Conservation (phyloP, 2,113 vertebrate species). For the Rattus rattus region DNA sequence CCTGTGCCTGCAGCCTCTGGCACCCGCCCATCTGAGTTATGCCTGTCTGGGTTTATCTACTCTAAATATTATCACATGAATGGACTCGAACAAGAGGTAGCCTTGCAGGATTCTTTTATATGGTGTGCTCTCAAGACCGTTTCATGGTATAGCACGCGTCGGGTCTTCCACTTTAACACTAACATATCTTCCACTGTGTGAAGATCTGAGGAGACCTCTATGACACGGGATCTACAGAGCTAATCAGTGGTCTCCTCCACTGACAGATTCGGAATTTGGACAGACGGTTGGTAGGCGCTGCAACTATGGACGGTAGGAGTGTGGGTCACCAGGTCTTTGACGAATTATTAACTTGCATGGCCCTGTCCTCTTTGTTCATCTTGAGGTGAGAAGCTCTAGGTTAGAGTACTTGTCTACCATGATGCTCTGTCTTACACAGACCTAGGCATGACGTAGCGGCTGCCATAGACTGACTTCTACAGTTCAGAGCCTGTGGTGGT, state of each 20-base stretch:
- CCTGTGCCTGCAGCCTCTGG: not conserved
- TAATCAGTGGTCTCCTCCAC: not conserved
- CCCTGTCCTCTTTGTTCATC: not conserved
- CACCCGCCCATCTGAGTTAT: not conserved
- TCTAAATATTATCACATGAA: slow-evolving; percentile 4
- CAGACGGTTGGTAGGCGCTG: not conserved
- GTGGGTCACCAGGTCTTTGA: not conserved
- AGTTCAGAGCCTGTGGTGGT: not conserved
- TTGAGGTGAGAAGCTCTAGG: not conserved
- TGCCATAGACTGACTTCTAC: not conserved
- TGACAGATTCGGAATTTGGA: not conserved
- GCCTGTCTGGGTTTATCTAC: not conserved
- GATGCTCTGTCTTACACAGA: not conserved
- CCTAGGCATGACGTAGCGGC: not conserved
- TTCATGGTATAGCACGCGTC: not conserved
- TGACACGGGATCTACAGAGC: not conserved
- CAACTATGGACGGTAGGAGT: not conserved
- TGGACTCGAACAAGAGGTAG: not conserved
- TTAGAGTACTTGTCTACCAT: not conserved
- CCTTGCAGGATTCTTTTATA: not conserved
- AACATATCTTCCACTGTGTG: not conserved
- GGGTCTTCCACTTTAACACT: not conserved
- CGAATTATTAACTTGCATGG: not conserved
- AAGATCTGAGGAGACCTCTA: not conserved
- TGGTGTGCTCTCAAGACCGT: not conserved